A percentile compares a stretch with the other conserved stretches of the same genome.
These are phyloP conservation scores for Kryptolebias ocellatus DNA, from an alignment of 2,797 vertebrate species.

Conservation along the genomic window DNA sequence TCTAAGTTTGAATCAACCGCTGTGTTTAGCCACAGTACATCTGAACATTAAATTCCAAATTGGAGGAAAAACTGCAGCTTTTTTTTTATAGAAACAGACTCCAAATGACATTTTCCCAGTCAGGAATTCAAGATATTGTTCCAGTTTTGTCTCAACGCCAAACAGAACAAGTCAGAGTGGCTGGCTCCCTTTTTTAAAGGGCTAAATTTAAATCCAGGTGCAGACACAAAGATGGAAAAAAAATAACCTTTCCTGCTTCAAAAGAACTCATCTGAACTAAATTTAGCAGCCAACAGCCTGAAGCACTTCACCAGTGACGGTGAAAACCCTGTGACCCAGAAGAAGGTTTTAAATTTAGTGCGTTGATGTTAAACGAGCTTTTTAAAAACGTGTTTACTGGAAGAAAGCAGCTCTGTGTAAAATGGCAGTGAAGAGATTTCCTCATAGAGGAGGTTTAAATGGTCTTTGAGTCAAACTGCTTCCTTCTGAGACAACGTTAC, in stretches of 20 bases:
- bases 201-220: not conserved
- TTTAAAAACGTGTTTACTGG: not conserved
- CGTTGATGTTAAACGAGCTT: not conserved
- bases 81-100: not conserved
- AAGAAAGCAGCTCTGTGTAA: conserved; percentile 5
- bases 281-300: conserved; percentile 2
- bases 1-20: conserved; percentile 23
- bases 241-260: not conserved
- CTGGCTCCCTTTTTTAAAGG: not conserved
- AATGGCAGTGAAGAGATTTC: conserved; percentile 49
- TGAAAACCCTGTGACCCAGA: conserved; percentile 31
- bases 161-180: not conserved
- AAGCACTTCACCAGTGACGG: conserved; percentile 19
- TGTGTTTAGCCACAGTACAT: conserved; percentile 9
- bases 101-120: conserved; percentile 10
- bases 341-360: not conserved
- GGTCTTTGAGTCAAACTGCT: not conserved
- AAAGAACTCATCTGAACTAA: not conserved
- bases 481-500: not conserved
- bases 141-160: not conserved
- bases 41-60: conserved; percentile 14
- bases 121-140: conserved; percentile 15
- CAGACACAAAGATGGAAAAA: conserved; percentile 7
- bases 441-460: conserved; percentile 33
- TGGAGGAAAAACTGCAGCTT: conserved; percentile 1